Evolutionary conservation across 2,888 invertebrate species (phyloP), one percentile per base, ranked within the genome.

Genomic region (Hybos culiciformis): DNA sequence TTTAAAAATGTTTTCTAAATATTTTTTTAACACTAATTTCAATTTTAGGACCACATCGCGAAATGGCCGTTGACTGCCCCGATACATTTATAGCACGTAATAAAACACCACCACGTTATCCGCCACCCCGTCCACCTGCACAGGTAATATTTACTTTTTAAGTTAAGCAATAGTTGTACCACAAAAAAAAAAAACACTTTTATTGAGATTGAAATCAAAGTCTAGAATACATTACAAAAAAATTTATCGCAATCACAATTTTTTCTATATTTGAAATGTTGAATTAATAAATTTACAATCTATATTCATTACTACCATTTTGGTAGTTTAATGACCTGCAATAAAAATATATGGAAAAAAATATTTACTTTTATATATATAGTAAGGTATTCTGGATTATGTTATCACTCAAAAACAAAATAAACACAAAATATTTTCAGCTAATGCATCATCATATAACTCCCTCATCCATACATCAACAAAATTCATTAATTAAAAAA

Each of bases 21-120:
- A 38, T 11, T 17, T 38, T 7, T 29, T 18, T 41, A 20, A 43
- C 32, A 44, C 6, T 21, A 12, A n/a, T 41, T 12, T 34, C 0
- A 18, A 29, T 69, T 71, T 49, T 69, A 74, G 83, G 84, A 67
- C 87, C 88, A 61, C 93, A 93, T 75, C 82, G 94, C 64, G 96
- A 96, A 78, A 91, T 94, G 88, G 92, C 96, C 64, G 93, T 96
- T 67, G 96, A 96, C 71, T 93, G 93, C 58, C 96, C 96, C 60
- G 92, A 92, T 66, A 83, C 83, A 58, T 92, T 92, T 73, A 80
- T 90, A 60, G 88, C 84, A 53, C 73, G 84, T 58, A 84, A 83
- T 68, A 92, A 92, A 71, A 88, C 88, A 51, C 87, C 90, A 34
- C 92, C 91, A 31, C 75, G 88, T 57, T 91, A 87, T 74, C 86